These are phyloP conservation scores for Flexamia atlantica DNA, from an alignment of 2,888 invertebrate genomes.

Conservation along the genomic window DNA sequence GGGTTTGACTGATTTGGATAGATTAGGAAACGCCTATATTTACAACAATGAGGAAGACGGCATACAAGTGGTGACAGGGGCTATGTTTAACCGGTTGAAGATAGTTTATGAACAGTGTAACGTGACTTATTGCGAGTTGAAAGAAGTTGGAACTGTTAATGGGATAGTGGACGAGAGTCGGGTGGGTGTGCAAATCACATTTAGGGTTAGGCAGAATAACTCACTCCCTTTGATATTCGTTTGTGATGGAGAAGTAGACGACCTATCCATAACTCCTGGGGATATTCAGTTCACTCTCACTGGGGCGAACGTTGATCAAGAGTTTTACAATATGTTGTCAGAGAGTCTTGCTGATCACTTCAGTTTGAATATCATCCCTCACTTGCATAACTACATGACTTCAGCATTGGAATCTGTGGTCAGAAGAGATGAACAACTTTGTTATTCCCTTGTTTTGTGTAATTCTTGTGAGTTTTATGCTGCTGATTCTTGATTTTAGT, in stretches of 20 bases:
- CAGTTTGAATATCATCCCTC: not conserved
- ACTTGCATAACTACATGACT: not conserved
- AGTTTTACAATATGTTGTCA: not conserved
- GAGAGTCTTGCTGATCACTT: constrained; percentile 3
- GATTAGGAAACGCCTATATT: constrained; percentile 28
- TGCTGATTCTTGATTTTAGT: constrained; percentile 13
- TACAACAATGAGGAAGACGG: constrained; percentile 45
- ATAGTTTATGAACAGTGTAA: constrained; percentile 5
- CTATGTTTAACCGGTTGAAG: not conserved
- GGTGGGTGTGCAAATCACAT: constrained; percentile 11
- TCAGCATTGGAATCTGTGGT: not conserved
- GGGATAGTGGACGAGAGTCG: not conserved
- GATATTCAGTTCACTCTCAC: constrained; percentile 5
- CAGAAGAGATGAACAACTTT: not conserved
- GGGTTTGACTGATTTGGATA: not conserved
- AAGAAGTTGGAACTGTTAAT: constrained; percentile 10
- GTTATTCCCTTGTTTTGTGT: constrained; percentile 17
- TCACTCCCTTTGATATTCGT: constrained; percentile 5
- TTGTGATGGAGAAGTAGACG: constrained; percentile 16
- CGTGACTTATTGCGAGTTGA: not conserved
- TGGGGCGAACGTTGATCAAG: not conserved
- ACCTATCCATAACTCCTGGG: not conserved
- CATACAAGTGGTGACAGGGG: constrained; percentile 13
- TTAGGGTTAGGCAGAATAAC: constrained; percentile 8
- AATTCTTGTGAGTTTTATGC: constrained; percentile 36